Evolutionary conservation across 2,888 invertebrate species (phyloP).

Genomic region (Lumbricus terrestris): DNA sequence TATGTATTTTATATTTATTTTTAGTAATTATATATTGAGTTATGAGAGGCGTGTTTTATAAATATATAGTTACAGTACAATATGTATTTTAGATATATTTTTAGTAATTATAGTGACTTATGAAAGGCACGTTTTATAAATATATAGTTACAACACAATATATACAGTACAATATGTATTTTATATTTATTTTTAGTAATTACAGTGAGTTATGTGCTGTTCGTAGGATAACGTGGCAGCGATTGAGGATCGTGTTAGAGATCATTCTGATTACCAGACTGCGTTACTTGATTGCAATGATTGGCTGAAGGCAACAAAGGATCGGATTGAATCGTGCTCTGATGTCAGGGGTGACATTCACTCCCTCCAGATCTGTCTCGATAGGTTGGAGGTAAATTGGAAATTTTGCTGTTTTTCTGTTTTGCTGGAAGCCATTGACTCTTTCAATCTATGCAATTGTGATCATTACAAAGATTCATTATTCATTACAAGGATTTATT

Average conservation of each 20-base stretch:
- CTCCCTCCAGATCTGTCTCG: slow-evolving; percentile 76
- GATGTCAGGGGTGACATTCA: slow-evolving; percentile 85
- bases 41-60: too few relatives aligned
- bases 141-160: too few relatives aligned
- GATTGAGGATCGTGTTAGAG: slow-evolving; percentile 80
- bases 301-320: slow-evolving; percentile 81
- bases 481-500: too few relatives aligned
- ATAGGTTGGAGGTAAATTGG: slow-evolving; percentile 67
- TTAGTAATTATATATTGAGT: too few relatives aligned
- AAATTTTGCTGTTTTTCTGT: background rate
- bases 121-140: too few relatives aligned
- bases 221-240: slow-evolving; percentile 64
- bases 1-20: too few relatives aligned
- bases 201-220: background rate
- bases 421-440: background rate
- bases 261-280: slow-evolving; percentile 71
- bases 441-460: too few relatives aligned
- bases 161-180: background rate
- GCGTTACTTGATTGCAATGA: slow-evolving; percentile 43
- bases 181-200: background rate
- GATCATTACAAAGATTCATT: too few relatives aligned
- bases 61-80: too few relatives aligned
- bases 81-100: too few relatives aligned
- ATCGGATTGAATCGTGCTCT: slow-evolving; percentile 75
- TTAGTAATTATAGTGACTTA: too few relatives aligned